A percentile compares a stretch with the other conserved stretches of the same genome.
Evolutionary conservation across 2,113 vertebrate genomes (phyloP).

Genomic region (Notechis scutatus): DNA sequence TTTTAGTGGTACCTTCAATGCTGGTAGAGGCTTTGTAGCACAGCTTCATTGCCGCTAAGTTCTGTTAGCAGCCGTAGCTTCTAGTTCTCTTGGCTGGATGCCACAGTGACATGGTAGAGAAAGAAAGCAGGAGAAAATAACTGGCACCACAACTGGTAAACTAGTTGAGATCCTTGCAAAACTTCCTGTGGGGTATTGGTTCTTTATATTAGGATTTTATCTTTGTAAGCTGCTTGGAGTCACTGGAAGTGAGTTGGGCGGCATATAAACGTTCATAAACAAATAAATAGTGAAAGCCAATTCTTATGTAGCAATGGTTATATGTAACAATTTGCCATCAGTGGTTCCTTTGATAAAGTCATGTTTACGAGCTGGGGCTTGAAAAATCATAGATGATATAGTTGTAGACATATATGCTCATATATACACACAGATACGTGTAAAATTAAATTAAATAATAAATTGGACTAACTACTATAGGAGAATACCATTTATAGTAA

Average conservation of each 20-base stretch:
- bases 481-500: neutral
- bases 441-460: neutral
- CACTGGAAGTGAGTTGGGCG: neutral
- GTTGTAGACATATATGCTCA: neutral
- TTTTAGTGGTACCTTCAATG: neutral
- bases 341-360: neutral
- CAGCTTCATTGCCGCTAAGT: neutral
- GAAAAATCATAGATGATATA: neutral
- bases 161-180: neutral
- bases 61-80: neutral
- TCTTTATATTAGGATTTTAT: neutral
- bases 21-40: neutral
- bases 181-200: neutral
- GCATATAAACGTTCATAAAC: neutral
- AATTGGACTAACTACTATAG: neutral
- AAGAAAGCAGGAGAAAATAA: neutral
- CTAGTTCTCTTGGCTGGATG: neutral
- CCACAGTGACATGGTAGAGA: neutral
- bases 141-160: neutral
- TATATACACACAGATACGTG: neutral
- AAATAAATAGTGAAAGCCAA: neutral
- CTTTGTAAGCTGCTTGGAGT: neutral
- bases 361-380: neutral
- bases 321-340: neutral
- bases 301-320: neutral